phyloP scores from a whole-genome alignment of 2,113 vertebrate species.

The Microcebus griseorufus region DNA sequence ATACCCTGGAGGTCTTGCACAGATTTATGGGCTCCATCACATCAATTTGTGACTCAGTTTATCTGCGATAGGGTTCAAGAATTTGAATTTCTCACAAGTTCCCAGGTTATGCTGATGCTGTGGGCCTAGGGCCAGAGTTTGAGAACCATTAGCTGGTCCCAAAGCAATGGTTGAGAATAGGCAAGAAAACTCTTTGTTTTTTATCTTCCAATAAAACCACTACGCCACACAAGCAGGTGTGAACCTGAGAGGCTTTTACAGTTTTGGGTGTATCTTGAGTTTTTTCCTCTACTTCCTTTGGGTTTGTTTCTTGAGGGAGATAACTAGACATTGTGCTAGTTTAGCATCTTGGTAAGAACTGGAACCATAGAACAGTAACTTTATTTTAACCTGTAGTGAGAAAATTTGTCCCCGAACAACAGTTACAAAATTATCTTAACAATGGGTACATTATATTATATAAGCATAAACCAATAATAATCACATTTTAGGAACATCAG shows the following conservation, averaged over 20 bases:
- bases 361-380: neutral
- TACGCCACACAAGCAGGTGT: neutral
- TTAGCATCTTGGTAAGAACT: neutral
- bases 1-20: neutral
- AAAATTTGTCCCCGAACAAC: neutral
- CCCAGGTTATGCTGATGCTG: neutral
- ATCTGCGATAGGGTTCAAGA: neutral
- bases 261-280: neutral
- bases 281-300: neutral
- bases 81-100: neutral
- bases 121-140: neutral
- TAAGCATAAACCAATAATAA: neutral
- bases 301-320: neutral
- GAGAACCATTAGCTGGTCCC: neutral
- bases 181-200: neutral
- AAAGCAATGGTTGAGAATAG: neutral
- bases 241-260: neutral
- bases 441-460: neutral
- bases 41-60: neutral
- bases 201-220: neutral
- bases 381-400: neutral
- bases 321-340: neutral
- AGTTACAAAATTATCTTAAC: neutral
- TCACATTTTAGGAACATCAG: neutral
- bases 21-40: neutral